phyloP scores from a whole-genome alignment of 1,140 invertebrate species.

The Orius insidiosus region DNA sequence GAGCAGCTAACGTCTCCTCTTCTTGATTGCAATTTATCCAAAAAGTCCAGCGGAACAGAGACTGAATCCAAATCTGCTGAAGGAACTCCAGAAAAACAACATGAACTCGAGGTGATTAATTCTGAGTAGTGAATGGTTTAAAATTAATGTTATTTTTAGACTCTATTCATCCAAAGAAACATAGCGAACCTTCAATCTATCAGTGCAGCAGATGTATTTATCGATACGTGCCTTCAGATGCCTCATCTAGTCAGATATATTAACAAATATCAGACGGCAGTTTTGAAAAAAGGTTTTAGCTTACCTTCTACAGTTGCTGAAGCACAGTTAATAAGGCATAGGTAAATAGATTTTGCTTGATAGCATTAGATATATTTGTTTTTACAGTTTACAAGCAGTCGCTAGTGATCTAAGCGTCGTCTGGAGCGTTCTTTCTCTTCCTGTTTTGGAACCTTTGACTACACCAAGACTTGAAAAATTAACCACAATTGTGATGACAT shows the following conservation, averaged over 20 bases:
- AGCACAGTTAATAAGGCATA: conserved; percentile 48
- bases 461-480: conserved; percentile 61
- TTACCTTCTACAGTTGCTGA: conserved; percentile 53
- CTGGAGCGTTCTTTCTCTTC: conserved; percentile 62
- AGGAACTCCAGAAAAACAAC: conserved; percentile 15
- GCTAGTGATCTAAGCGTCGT: conserved; percentile 70
- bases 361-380: conserved; percentile 6
- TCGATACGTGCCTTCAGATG: conserved; percentile 58
- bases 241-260: conserved; percentile 58
- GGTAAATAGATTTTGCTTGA: no score
- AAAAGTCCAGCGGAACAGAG: conserved; percentile 16
- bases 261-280: conserved; percentile 47
- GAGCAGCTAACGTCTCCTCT: conserved; percentile 46
- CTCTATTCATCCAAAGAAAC: conserved; percentile 31
- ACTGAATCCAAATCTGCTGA: conserved; percentile 21
- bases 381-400: conserved; percentile 51
- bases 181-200: conserved; percentile 43
- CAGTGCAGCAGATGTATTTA: conserved; percentile 57
- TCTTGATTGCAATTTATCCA: conserved; percentile 28
- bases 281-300: conserved; percentile 42
- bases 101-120: conserved; percentile 20
- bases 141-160: no score
- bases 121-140: no score
- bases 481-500: conserved; percentile 54
- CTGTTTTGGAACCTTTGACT: conserved; percentile 72